Evolutionary conservation across 2,888 invertebrate genomes (phyloP).

Genomic region (Diaperis boleti): DNA sequence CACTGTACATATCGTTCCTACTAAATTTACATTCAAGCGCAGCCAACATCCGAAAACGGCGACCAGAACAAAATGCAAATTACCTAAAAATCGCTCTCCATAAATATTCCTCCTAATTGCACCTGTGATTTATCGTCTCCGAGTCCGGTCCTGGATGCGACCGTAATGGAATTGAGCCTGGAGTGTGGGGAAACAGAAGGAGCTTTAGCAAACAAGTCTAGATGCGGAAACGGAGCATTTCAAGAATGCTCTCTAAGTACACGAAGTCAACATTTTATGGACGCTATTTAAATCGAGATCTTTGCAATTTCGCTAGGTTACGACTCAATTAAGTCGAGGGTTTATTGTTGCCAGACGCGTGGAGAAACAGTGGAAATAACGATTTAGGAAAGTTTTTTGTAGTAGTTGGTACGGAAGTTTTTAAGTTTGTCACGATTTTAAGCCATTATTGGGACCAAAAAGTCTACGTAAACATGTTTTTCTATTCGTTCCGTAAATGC

Average conservation of each 20-base stretch:
- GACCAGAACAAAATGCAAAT: neutral
- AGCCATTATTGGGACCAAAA: too few relatives aligned
- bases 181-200: neutral
- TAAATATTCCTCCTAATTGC: neutral
- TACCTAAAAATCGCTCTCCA: neutral
- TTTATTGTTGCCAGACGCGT: neutral
- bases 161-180: neutral
- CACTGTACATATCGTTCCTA: neutral
- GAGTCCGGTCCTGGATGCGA: neutral
- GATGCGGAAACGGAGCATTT: neutral
- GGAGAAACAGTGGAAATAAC: neutral
- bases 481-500: too few relatives aligned
- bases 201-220: neutral
- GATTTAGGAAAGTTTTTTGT: too few relatives aligned
- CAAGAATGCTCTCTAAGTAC: neutral
- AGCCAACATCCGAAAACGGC: neutral
- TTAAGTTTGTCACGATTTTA: too few relatives aligned
- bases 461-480: too few relatives aligned
- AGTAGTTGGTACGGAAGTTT: too few relatives aligned
- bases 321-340: neutral
- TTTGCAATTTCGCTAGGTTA: neutral
- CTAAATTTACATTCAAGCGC: neutral
- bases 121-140: neutral
- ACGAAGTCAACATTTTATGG: neutral
- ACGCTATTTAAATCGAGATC: neutral